Conservation (phyloP, 2,888 invertebrate genomes). For the Leptopilina drosophilae region DNA sequence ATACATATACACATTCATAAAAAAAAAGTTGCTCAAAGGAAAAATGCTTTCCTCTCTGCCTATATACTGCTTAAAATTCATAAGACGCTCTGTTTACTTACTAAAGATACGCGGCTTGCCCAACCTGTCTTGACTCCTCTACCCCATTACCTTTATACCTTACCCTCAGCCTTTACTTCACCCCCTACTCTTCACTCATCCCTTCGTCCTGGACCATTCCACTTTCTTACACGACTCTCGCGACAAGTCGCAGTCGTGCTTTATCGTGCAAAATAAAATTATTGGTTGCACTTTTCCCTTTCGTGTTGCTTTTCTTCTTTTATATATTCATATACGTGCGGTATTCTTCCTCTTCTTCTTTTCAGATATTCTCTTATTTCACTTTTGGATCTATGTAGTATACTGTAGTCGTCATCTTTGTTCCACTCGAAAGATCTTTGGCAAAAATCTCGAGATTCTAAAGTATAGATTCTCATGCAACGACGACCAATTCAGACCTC, state of each 20-base stretch:
- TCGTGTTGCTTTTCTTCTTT: constrained; percentile 45
- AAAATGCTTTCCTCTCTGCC: constrained; percentile 58
- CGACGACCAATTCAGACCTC: constrained; percentile 15
- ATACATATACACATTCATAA: not conserved
- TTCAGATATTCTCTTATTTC: constrained; percentile 13
- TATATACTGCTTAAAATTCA: constrained; percentile 74
- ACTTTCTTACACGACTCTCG: constrained; percentile 43
- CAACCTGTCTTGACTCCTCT: constrained; percentile 46
- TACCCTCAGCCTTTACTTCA: constrained; percentile 23
- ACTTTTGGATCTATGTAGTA: too few relatives aligned
- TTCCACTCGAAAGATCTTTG: constrained; percentile 50
- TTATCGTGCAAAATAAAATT: constrained; percentile 74
- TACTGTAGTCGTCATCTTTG: constrained; percentile 23
- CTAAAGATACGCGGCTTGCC: constrained; percentile 71
- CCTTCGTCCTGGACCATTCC: constrained; percentile 38
- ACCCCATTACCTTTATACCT: constrained; percentile 19
- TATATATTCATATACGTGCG: not conserved
- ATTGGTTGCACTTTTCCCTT: constrained; percentile 70
- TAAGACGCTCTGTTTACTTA: constrained; percentile 75
- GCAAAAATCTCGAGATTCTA: constrained; percentile 47
- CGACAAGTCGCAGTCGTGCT: constrained; percentile 62
- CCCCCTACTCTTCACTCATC: constrained; percentile 21
- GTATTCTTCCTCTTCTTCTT: constrained; percentile 32
- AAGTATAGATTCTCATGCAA: constrained; percentile 46
- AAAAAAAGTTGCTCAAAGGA: constrained; percentile 60